These are phyloP conservation scores for Psettodes erumei DNA, from an alignment of 2,113 vertebrate species.

Conservation along the genomic window DNA sequence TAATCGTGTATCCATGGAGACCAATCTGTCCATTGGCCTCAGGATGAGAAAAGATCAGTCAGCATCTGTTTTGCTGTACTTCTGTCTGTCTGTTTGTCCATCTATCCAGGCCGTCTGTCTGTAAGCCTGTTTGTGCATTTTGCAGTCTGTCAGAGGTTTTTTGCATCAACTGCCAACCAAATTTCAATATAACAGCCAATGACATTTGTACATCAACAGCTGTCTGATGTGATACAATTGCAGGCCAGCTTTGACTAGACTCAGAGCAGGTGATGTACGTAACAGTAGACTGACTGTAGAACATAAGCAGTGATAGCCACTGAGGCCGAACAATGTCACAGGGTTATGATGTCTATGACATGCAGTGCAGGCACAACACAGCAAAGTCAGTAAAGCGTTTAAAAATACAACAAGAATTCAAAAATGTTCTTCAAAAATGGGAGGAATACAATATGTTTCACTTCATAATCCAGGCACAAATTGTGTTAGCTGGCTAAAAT, in stretches of 20 bases:
- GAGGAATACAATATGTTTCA: no score
- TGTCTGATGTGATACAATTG: neutral
- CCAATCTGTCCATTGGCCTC: conserved; percentile 72
- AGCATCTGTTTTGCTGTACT: conserved; percentile 73
- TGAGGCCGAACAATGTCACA: neutral
- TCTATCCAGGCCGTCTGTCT: conserved; percentile 52
- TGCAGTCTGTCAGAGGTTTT: conserved; percentile 57
- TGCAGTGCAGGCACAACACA: neutral
- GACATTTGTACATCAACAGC: conserved; percentile 34
- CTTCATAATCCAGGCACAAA: no score
- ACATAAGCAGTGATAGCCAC: neutral
- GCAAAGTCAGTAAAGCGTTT: no score
- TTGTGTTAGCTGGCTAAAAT: no score
- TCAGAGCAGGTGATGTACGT: neutral
- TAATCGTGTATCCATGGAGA: conserved; percentile 76
- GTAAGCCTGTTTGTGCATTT: conserved; percentile 51
- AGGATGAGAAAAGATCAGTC: conserved; percentile 68
- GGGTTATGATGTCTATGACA: neutral
- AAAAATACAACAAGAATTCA: no score
- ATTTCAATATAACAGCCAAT: conserved; percentile 30
- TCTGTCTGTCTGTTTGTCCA: conserved; percentile 55
- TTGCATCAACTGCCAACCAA: conserved; percentile 43
- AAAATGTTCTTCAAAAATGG: no score
- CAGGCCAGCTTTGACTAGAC: neutral
- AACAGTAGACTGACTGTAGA: neutral